These are phyloP conservation scores for Zingel zingel DNA, from an alignment of 2,113 vertebrate species.

Conservation along the genomic window DNA sequence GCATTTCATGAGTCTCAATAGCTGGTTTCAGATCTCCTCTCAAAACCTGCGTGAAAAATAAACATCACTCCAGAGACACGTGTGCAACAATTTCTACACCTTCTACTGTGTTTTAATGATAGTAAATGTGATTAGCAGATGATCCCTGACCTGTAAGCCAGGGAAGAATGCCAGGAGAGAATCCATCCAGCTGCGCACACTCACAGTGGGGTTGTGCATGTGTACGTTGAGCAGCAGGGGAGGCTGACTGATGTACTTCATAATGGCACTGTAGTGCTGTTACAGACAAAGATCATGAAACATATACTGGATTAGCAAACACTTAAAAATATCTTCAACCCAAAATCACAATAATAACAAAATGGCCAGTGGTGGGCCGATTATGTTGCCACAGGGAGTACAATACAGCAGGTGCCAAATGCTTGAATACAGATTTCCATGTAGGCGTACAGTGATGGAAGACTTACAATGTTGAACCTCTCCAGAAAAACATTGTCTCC, in stretches of 20 bases:
- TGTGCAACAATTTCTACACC: neutral
- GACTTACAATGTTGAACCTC: slow-evolving; percentile 96
- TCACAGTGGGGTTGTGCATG: slow-evolving; percentile 96
- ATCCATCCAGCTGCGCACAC: slow-evolving; percentile 96
- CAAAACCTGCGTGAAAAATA: slow-evolving; percentile 87
- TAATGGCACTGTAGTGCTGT: slow-evolving; percentile 98
- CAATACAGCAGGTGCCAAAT: neutral
- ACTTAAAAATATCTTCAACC: neutral
- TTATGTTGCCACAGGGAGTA: neutral
- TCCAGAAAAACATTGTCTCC: slow-evolving; percentile 95
- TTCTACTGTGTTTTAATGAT: neutral
- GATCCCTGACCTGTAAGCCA: slow-evolving; percentile 91
- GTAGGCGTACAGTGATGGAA: neutral
- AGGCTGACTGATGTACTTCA: slow-evolving; percentile 99
- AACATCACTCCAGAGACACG: neutral
- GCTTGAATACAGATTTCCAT: neutral
- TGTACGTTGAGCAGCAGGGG: slow-evolving; percentile 97
- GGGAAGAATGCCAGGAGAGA: slow-evolving; percentile 98
- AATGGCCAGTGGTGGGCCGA: neutral
- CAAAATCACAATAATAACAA: neutral
- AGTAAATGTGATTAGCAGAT: slow-evolving; percentile 8
- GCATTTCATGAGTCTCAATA: slow-evolving; percentile 99
- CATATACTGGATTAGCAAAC: neutral
- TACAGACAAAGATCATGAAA: slow-evolving; percentile 17
- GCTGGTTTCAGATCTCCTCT: slow-evolving; percentile 98